Base-by-base conservation (phyloP, 2,113 vertebrate species). In the Cololabis saira region DNA sequence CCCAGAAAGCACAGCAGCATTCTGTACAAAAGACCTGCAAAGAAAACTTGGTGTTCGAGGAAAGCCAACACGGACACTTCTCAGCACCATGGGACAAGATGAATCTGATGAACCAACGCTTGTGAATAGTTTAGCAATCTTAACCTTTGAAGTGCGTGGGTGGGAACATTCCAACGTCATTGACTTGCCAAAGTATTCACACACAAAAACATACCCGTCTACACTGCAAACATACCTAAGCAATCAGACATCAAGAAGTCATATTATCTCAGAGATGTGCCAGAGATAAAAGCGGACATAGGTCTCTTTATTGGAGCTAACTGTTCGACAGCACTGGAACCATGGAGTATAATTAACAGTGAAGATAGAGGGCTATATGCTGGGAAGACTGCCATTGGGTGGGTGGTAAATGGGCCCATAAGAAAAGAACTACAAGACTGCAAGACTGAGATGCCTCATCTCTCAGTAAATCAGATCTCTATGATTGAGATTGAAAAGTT, bases 1-100 rank as follows among this genome's bases (percentile, higher is more conserved):
- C 44, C 58, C 43, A 7, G 58, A n/a, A 48, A 33, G 58, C 27
- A 37, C n/a, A 9, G 44, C 58, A 37, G 37, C 58, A 48, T 61
- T 49, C 44, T 61, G 24, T 8, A 49, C 58, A 8, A 8, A 30
- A 33, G 59, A 61, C 12, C n/a, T 21, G 11, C 43, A 61, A 48
- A 48, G 10, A 7, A 61, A 27, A 61, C 12, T 61, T 12, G 17
- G 27, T 33, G 58, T 37, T 0, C 18, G 18, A 61, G 58, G 44
- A 13, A 48, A 61, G 2, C 44, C 24, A 30, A 48, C 44, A 1
- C 0, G 5, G 2, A 61, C 47, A 47, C 43, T 27, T 15, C 3
- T 61, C 11, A 61, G 17, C 58, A 37, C 44, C 12, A 48, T 61
- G 44, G 22, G 58, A 1, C 22, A 48, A 48, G 24, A 37, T 27